Evolutionary conservation across 2,797 vertebrate genomes (phyloP), one percentile per base, ranked within the genome.

Genomic region (Dromococcyx pavoninus): DNA sequence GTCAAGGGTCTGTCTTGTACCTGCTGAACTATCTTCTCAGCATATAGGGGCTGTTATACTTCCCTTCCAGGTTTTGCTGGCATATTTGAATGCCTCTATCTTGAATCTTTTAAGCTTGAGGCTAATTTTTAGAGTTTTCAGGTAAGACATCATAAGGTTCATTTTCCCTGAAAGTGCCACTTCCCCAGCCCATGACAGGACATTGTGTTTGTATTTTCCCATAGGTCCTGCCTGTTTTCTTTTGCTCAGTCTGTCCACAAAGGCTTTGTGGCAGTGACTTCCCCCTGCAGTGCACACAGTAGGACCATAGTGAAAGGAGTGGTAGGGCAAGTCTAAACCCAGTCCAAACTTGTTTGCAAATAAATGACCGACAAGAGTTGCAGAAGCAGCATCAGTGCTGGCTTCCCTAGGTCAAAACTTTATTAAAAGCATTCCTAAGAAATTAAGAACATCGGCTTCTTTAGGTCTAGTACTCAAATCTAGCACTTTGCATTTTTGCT

Each of bases 291-390:
- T 30, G 57, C 46, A 67, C 46, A 51, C 57, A 44, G 80, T 14
- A 21, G 88, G 83, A 44, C 71, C 74, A 14, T 1, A 74, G 86
- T 89, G 75, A 53, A 74, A 94, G 92, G 92, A 96, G 91, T 76
- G 67, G 92, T 32, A 92, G 92, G 87, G 91, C 95, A 88, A 91
- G 95, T 92, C 94, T 82, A 95, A 94, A 93, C 86, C 35, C 43
- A 41, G 86, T 46, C 88, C 7, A 5, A 71, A 74, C 93, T 91
- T 93, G 89, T 88, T 94, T 82, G 72, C 72, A 87, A 91, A 95
- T 79, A 76, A 87, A 85, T 82, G 88, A 39, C 86, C 24, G 33
- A n/a, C 64, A 62, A 62, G 79, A 88, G 65, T 85, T 95, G 78
- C 66, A 84, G 80, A 93, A 94, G 92, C 79, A 88, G 91, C 86